Evolutionary conservation across 2,113 vertebrate genomes (phyloP), one percentile per base, ranked within the genome.

Genomic region (Todiramphus chloris): DNA sequence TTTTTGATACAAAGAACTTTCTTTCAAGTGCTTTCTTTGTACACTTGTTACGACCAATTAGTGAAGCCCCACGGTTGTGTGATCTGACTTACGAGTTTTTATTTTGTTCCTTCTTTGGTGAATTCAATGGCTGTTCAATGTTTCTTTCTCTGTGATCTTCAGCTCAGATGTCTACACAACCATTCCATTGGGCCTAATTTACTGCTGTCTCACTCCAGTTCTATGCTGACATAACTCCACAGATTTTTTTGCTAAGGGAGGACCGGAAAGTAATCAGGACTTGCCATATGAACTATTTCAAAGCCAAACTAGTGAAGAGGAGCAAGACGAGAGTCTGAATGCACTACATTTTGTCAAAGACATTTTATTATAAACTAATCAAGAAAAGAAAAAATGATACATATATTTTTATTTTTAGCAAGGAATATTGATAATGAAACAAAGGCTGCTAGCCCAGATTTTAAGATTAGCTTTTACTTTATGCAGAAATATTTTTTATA

Each of bases 31-130:
- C 41, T 90, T 67, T 53, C 92, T 93, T 96, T 94, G 63, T 93
- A 77, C 50, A 30, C 79, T 96, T 90, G 85, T 88, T 94, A 90
- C 25, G 31, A 93, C 81, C 92, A 96, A 96, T 95, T 96, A 95
- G 90, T 93, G 92, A 85, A 95, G 89, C 24, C 46, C 89, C 66
- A 70, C 51, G 90, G 68, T 75, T 0, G 16, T 93, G 88, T 94
- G 82, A 92, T 96, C 88, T 97, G 90, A 90, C 58, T 87, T 84
- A 33, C 0, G 41, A 96, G 50, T 33, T 85, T 91, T 85, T 94
- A 83, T 83, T 87, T 97, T 78, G 37, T 82, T 87, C 85, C 31
- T 59, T 85, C 74, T 93, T 88, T 90, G 66, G 58, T 66, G 75
- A 93, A 93, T 90, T 94, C 76, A 87, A 30, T 90, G 68, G 78